Evolutionary conservation across 2,888 invertebrate genomes (phyloP), one percentile per base, ranked within the genome.

Genomic region (Rhagophthalmus giganteus): DNA sequence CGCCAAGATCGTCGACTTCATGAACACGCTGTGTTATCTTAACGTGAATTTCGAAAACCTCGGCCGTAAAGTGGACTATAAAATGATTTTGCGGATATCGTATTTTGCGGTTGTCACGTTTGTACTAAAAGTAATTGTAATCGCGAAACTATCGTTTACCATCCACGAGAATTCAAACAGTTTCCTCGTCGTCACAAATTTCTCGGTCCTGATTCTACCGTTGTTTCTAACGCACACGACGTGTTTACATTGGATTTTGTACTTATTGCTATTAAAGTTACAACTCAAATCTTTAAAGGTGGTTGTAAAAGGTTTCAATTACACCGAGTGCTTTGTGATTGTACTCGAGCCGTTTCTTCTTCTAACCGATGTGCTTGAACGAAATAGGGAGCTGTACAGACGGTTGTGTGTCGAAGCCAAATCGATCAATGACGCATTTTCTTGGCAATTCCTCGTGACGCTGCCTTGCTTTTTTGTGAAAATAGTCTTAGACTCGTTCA

Each of bases 401-500:
- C 26, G 28, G 20, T 12, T 48, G 12, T 40, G 13, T 14, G 10
- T 2, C 1, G 15, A 26, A 12, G 20, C 25, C 11, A 26, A 12
- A 20, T 5, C n/a, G 14, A 16, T 48, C 9, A 48, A 33, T 12
- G 10, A 40, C 10, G 32, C 34, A 0, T 48, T 40, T 14, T 11
- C 34, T n/a, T 40, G 33, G 40, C 48, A 40, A 16, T 39, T 48
- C 14, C 4, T 48, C 6, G 1, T 40, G 3, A 20, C 39, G 2
- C n/a, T 48, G 12, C 48, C 48, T 7, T 27, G 9, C 13, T 15
- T 48, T 13, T 48, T 40, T 28, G 20, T 48, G 5, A 33, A 39
- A 16, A 48, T 40, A 24, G 27, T 48, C 1, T 7, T 48, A 16
- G 31, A 30, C 2, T 33, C 48, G 9, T 40, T 48, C 12, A 5